phyloP scores from a whole-genome alignment of 1,140 invertebrate genomes.

The Cyclina sinensis region DNA sequence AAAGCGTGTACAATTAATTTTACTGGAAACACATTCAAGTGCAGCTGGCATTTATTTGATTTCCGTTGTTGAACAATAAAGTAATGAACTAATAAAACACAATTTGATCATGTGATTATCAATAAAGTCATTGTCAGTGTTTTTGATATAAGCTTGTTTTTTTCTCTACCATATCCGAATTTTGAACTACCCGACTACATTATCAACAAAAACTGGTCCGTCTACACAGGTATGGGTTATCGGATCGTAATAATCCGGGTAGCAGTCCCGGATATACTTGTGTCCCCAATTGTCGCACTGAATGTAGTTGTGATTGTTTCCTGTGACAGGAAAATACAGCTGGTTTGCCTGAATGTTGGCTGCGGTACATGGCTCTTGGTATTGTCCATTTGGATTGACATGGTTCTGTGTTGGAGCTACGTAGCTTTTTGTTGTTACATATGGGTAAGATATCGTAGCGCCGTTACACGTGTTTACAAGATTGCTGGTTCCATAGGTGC shows the following conservation, averaged over 20 bases:
- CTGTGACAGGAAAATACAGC: constrained; percentile 39
- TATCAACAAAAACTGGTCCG: constrained; percentile 55
- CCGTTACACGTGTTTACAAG: constrained; percentile 52
- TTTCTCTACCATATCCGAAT: no score
- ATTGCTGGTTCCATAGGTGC: neutral
- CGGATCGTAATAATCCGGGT: constrained; percentile 46
- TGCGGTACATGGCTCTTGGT: constrained; percentile 18
- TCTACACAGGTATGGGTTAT: constrained; percentile 53
- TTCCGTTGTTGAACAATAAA: no score
- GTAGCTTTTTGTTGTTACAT: neutral
- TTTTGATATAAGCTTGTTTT: no score
- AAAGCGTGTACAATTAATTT: no score
- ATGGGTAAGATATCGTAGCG: no score
- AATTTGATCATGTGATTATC: no score
- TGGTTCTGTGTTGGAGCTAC: neutral
- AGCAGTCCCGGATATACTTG: constrained; percentile 27
- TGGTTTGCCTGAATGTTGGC: constrained; percentile 22
- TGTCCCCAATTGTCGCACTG: constrained; percentile 53
- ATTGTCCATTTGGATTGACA: neutral
- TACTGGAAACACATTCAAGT: no score
- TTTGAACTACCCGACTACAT: constrained; percentile 9
- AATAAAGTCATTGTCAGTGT: no score
- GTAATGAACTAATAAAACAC: no score
- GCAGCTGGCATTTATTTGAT: no score
- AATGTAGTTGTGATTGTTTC: constrained; percentile 55